A percentile compares a stretch with the other conserved stretches of the same genome.
These are phyloP conservation scores for Herminia tarsipennalis DNA, from an alignment of 2,888 invertebrate genomes.

Conservation along the genomic window DNA sequence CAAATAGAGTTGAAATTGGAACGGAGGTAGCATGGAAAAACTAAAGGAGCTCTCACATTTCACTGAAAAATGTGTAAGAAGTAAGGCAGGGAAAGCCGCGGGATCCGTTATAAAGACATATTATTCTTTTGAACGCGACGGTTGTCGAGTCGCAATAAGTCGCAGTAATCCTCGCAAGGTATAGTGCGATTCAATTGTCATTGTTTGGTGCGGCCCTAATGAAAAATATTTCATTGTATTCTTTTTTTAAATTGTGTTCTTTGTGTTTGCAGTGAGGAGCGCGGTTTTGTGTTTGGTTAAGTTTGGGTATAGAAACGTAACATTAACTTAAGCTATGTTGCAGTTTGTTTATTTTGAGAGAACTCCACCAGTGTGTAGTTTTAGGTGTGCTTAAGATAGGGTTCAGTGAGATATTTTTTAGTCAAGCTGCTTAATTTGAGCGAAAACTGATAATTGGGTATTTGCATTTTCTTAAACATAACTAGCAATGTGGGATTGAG, in stretches of 20 bases:
- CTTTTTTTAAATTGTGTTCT: constrained; percentile 61
- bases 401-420: too few relatives aligned
- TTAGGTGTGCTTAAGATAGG: too few relatives aligned
- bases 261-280: constrained; percentile 24
- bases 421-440: too few relatives aligned
- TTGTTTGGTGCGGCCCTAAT: constrained; percentile 73
- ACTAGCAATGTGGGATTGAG: too few relatives aligned
- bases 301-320: constrained; percentile 12
- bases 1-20: constrained; percentile 46
- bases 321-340: neutral
- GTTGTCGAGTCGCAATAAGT: constrained; percentile 75
- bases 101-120: constrained; percentile 84
- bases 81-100: constrained; percentile 79
- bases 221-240: constrained; percentile 79
- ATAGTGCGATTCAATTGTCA: constrained; percentile 75
- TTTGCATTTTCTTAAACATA: too few relatives aligned
- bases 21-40: constrained; percentile 41
- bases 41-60: constrained; percentile 78
- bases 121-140: constrained; percentile 82
- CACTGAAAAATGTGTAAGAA: constrained; percentile 81
- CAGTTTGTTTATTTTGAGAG: neutral
- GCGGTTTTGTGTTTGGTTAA: constrained; percentile 25
- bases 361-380: too few relatives aligned
- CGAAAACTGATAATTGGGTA: too few relatives aligned
- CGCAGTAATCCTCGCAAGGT: constrained; percentile 79